Base-by-base conservation (phyloP, 2,888 invertebrate species). In the Uloborus plumipes region DNA sequence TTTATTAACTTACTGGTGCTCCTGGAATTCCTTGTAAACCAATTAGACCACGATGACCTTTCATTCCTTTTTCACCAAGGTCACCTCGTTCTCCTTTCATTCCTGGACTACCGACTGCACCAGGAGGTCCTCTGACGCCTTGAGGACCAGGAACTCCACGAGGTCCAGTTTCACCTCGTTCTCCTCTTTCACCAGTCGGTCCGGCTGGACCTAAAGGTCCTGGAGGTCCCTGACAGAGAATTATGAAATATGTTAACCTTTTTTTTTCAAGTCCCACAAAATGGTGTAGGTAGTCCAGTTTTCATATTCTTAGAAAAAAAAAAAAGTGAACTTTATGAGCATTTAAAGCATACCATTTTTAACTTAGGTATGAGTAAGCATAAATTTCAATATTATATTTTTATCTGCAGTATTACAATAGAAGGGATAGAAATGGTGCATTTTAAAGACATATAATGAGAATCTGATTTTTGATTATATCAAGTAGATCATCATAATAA, bases 1-100 rank as follows among this genome's bases (percentile, higher is more conserved):
- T 39, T 26, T 39, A 14, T 51, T 22, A 9, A 73, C 85, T 85
- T 86, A 90, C 91, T 9, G 91, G 91, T 0, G 91, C 89, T 14
- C 96, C 96, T 0, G 93, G 91, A 87, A 94, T 90, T 22, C 96
- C 96, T 87, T 94, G 95, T 51, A 95, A 89, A 9, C 96, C 95
- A 85, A 93, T 93, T 58, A 95, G 89, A n/a, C 95, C 95, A 58
- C 94, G 91, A 87, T 95, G 95, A 11, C 95, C 95, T 88, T 95
- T 95, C 2, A 92, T 89, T 26, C 95, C 95, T 87, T 93, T 93
- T 0, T 91, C 90, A 1, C 95, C 95, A 0, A 90, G 84, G 84
- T 93, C 93, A 61, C 90, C 91, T 51, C 89, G 88, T 39, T 91
- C 91, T 39, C 92, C 93, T 86, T 94, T 94, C 0, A 89, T 89